Evolutionary conservation across 37 sponge, comb jelly and placozoan species (phyloP), one percentile per base, ranked within the genome.

Genomic region (Hexactinellida sp.): DNA sequence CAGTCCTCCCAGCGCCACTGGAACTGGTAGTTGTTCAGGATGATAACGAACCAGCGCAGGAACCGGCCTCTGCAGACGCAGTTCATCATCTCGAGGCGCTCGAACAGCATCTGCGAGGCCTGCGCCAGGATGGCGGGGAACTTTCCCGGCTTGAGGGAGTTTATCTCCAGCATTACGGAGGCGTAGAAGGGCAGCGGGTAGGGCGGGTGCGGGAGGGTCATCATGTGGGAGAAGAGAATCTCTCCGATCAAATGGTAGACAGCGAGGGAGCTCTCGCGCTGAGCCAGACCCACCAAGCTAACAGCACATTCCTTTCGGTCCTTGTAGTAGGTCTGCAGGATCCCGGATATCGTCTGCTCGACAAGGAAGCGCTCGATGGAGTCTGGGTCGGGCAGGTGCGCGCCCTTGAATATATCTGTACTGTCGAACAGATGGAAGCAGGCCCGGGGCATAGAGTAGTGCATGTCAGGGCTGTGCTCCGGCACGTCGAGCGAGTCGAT

Each of bases 1-100:
- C 96, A 95, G 63, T 86, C 76, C 24, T 88, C 86, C 96, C 96
- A 95, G 36, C 88, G 86, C 96, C 96, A 95, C 85, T 89, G 88
- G 82, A 71, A 97, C 87, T 93, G 88, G 88, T 88, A 94, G 91
- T 97, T 97, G 87, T 93, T 92, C 25, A 97, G 90, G 82, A 93
- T 93, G 37, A 92, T 87, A 28, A 91, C 90, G 83, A 97, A 97
- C 98, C 98, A 97, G 24, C 84, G 52, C 36, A 63, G 85, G 83
- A 25, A 92, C 95, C 93, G 90, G 89, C 82, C 85, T 13, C 91
- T 39, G 37, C 87, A 88, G 7, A 92, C 91, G 0, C 88, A 55
- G 85, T 96, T 92, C 94, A 96, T 96, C 47, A 86, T 91, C 38
- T 95, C 95, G 55, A 95, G 84, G 0, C 90, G 86, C 38, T 85